phyloP scores from a whole-genome alignment of 2,797 vertebrate species.

The Brachyrhaphis roseni region DNA sequence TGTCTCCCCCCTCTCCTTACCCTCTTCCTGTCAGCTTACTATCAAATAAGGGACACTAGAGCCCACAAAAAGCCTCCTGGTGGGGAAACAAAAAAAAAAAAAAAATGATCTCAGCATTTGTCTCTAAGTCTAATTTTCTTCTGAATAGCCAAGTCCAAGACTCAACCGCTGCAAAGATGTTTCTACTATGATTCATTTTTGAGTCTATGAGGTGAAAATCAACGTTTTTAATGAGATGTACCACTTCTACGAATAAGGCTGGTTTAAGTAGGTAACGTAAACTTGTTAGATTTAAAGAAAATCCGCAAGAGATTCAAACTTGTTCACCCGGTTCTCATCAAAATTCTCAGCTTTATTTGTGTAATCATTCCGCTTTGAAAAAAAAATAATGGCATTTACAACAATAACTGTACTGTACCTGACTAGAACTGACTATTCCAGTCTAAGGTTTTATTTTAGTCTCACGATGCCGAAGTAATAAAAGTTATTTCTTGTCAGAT shows the following conservation, averaged over 20 bases:
- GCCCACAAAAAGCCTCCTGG: too few relatives aligned
- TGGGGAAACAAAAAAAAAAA: too few relatives aligned
- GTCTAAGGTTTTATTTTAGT: neutral
- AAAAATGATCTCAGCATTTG: neutral
- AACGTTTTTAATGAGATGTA: neutral
- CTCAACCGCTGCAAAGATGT: neutral
- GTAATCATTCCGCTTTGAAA: neutral
- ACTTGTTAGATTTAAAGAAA: neutral
- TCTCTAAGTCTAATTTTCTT: neutral
- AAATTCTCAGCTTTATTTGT: neutral
- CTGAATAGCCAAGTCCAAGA: neutral
- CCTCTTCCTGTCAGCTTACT: too few relatives aligned
- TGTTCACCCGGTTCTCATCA: neutral
- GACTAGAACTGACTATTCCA: neutral
- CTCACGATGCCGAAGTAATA: neutral
- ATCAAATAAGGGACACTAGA: too few relatives aligned
- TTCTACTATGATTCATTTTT: neutral
- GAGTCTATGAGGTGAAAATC: neutral
- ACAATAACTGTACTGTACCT: neutral
- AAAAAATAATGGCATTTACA: neutral
- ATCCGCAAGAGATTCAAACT: neutral
- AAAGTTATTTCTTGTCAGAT: neutral
- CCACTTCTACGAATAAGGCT: neutral
- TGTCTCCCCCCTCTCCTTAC: too few relatives aligned
- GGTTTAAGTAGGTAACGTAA: neutral